Base-by-base conservation (phyloP, 2,113 vertebrate genomes). In the Gallinago media region DNA sequence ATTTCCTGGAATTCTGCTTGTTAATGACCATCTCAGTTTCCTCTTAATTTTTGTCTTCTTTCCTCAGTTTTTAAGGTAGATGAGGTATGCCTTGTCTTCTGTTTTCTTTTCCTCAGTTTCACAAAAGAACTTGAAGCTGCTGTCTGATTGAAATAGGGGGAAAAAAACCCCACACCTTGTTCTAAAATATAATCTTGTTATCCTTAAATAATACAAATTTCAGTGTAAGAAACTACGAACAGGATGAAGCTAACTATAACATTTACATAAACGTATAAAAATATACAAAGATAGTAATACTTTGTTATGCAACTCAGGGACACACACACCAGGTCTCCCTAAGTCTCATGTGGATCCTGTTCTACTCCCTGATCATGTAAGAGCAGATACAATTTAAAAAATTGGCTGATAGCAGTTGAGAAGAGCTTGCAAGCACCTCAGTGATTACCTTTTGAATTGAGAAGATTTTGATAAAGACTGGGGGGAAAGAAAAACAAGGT, bases 161-260 rank as follows among this genome's bases (percentile, higher is more conserved):
- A 15, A 18, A 52, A 38, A 63, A 56, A 11, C 11, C 40, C 40
- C 40, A 0, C 0, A 4, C 7, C 4, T 4, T 15, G 20, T 61
- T 80, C 50, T 82, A 29, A 91, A 89, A 49, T 34, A 4, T 11
- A n/a, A 25, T 44, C 2, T 47, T 78, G 76, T 74, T 47, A 55
- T 68, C 26, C 26, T 82, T 83, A 42, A 85, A 72, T 46, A 44
- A 50, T 18, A 65, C 15, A 73, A 31, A 46, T 36, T 54, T 26
- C 42, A 49, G 29, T 75, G 15, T 70, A 90, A 74, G 65, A 90
- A 94, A 62, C 29, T 22, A 17, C 38, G 22, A 77, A 15, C 26
- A 14, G 10, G 49, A 56, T 70, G 65, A 93, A 67, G 23, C 22
- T 21, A 66, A 66, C n/a, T 65, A 32, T 49, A 73, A 40, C 22